phyloP scores from a whole-genome alignment of 2,113 vertebrate species.

The Grantiella picta region DNA sequence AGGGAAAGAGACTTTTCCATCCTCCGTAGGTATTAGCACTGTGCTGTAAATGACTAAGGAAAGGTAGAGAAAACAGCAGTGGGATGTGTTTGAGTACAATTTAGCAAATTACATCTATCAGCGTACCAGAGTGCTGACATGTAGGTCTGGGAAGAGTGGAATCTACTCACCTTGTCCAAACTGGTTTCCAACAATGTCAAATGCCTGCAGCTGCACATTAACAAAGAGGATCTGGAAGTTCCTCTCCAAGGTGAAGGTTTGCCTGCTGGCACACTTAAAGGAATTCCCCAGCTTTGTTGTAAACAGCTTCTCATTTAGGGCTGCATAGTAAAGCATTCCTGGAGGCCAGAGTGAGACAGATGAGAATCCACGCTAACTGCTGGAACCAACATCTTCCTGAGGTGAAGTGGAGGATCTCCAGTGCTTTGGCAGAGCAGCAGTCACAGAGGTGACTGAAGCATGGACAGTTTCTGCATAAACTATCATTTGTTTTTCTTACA shows the following conservation, averaged over 20 bases:
- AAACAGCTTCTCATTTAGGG: conserved; percentile 68
- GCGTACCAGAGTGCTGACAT: background rate
- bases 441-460: background rate
- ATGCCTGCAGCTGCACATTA: conserved; percentile 83
- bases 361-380: background rate
- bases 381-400: background rate
- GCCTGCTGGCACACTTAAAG: conserved; percentile 80
- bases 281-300: conserved; percentile 66
- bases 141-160: background rate
- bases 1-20: background rate
- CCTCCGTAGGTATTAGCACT: background rate
- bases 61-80: background rate
- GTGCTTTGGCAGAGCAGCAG: background rate
- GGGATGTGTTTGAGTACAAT: background rate
- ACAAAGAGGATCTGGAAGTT: conserved; percentile 73
- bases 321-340: conserved; percentile 24
- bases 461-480: background rate
- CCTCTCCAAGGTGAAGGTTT: conserved; percentile 56
- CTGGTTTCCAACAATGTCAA: conserved; percentile 62
- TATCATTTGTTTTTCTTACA: background rate
- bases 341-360: background rate
- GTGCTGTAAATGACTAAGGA: background rate
- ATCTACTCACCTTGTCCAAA: conserved; percentile 80
- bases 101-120: background rate
- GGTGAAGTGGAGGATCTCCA: background rate